These are phyloP conservation scores for Dicentrarchus labrax DNA, from an alignment of 2,113 vertebrate genomes.

Conservation along the genomic window DNA sequence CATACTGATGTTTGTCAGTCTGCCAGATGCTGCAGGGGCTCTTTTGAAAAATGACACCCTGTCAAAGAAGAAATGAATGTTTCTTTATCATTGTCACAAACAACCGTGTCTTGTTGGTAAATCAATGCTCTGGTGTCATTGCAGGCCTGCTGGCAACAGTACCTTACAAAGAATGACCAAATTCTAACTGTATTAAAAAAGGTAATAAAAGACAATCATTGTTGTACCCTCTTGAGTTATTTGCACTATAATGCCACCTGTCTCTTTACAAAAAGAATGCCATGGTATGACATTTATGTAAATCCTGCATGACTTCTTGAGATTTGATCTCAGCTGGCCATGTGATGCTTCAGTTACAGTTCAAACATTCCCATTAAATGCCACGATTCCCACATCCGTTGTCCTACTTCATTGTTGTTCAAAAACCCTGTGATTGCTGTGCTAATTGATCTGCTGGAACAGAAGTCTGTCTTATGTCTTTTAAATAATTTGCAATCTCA, in stretches of 20 bases:
- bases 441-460: too few species aligned
- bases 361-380: too few species aligned
- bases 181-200: conserved; percentile 35
- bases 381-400: too few species aligned
- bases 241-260: neutral
- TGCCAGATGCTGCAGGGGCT: neutral
- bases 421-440: too few species aligned
- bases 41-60: neutral
- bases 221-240: neutral
- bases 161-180: conserved; percentile 75
- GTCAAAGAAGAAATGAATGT: neutral
- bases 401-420: too few species aligned
- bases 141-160: conserved; percentile 92
- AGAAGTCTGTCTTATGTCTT: too few species aligned
- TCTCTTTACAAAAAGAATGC: neutral
- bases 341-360: too few species aligned
- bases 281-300: too few species aligned
- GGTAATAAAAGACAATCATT: conserved; percentile 44
- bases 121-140: neutral
- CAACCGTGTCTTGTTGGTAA: neutral
- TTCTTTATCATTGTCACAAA: neutral
- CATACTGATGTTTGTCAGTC: neutral
- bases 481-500: too few species aligned
- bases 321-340: too few species aligned
- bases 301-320: too few species aligned